Evolutionary conservation across 2,797 vertebrate species (phyloP), one percentile per base, ranked within the genome.

Genomic region (Micrastur ruficollis): DNA sequence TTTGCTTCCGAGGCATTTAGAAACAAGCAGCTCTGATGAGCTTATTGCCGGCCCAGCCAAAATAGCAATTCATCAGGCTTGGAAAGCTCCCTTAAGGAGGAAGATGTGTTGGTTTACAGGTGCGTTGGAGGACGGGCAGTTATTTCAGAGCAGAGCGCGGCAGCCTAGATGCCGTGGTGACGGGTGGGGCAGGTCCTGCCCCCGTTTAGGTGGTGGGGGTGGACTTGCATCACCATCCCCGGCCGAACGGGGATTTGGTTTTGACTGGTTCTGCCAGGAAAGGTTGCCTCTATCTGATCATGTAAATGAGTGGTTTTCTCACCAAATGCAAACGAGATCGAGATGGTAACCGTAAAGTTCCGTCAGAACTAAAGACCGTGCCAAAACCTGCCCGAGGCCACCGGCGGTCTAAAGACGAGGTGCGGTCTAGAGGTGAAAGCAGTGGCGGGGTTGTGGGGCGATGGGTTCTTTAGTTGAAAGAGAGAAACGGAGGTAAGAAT

Each of bases 21-120:
- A 61, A 93, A 83, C 63, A 85, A 95, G 72, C 55, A 26, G 49
- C 72, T 92, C 79, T 90, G 88, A 90, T 94, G 38, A 93, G 81
- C 49, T 89, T 56, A 19, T 72, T 52, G 32, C 87, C 8, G 1
- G 36, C 62, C 89, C 72, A 75, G 76, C 81, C 89, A 89, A 82
- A 82, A 79, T 86, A 93, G n/a, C 53, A 65, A 70, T 49, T 75
- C 66, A n/a, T 73, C 47, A 29, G 52, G 58, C 62, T 70, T 71
- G 89, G 78, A 63, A 80, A 82, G 74, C 53, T 75, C 34, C 2
- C 3, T 47, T 29, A 14, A 59, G 50, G 68, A 83, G 62, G 61
- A 66, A 62, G 67, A 11, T 34, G 38, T 18, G 75, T 68, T 17
- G 7, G 50, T 78, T 31, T 86, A 47, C 58, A 74, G 49, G 79